Conservation (phyloP, 2,888 invertebrate species). For the Cheilosia grossa region DNA sequence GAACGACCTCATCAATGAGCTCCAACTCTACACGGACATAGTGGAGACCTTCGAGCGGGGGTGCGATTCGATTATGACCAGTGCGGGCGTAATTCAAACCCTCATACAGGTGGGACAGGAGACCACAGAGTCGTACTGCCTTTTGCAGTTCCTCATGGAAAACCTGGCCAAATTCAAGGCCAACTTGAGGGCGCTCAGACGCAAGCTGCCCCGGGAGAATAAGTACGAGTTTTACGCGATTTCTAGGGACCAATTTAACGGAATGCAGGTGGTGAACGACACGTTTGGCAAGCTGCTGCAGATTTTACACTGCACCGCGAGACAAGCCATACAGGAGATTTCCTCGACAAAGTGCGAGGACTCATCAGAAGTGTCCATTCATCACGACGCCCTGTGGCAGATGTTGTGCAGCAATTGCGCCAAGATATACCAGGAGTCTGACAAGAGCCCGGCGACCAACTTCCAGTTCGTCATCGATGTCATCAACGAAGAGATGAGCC, state of each 20-base stretch:
- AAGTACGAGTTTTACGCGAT: constrained; percentile 80
- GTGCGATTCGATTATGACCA: constrained; percentile 88
- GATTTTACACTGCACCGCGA: constrained; percentile 86
- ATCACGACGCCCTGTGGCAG: constrained; percentile 88
- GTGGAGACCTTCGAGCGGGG: constrained; percentile 86
- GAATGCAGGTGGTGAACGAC: constrained; percentile 86
- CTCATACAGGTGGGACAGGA: constrained; percentile 85
- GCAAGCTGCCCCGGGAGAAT: constrained; percentile 86
- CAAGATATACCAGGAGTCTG: constrained; percentile 84
- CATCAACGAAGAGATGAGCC: constrained; percentile 85
- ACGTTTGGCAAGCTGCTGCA: constrained; percentile 85
- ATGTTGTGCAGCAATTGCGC: constrained; percentile 84
- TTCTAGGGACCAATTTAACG: constrained; percentile 82
- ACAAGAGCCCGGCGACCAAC: constrained; percentile 87
- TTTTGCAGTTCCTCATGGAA: constrained; percentile 90
- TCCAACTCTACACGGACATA: constrained; percentile 85
- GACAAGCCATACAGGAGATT: constrained; percentile 85
- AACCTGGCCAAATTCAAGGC: constrained; percentile 90
- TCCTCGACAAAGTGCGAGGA: constrained; percentile 53
- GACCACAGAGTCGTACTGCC: constrained; percentile 87
- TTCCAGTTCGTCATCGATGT: constrained; percentile 85
- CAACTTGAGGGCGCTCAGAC: constrained; percentile 90
- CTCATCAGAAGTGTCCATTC: constrained; percentile 84
- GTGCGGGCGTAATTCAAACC: constrained; percentile 86
- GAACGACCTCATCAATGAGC: constrained; percentile 86